These are phyloP conservation scores for Syncerus caffer DNA, from an alignment of 2,797 vertebrate genomes.

Conservation along the genomic window DNA sequence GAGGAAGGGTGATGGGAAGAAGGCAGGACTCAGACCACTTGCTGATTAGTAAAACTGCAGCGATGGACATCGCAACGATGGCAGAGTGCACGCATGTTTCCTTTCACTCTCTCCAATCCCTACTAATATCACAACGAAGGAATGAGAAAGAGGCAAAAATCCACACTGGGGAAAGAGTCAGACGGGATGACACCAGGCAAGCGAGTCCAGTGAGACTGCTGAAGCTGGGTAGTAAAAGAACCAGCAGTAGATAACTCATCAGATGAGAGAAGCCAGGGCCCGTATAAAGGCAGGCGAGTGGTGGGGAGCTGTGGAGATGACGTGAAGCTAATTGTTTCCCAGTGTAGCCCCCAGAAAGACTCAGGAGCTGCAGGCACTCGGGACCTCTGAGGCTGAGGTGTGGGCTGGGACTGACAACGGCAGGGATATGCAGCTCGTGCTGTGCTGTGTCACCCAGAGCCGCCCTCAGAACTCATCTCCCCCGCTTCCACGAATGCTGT, in stretches of 20 bases:
- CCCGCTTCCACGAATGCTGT: background rate
- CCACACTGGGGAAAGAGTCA: background rate
- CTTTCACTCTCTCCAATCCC: background rate
- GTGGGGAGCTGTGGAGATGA: background rate
- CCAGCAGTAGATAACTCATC: background rate
- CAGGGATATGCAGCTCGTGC: accelerated
- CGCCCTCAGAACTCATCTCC: background rate
- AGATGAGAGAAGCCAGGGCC: background rate
- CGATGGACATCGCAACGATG: background rate
- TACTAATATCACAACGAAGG: background rate
- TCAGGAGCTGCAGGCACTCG: background rate
- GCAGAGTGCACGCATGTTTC: background rate
- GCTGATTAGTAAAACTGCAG: background rate
- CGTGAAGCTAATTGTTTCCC: background rate
- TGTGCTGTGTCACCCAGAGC: too few species aligned
- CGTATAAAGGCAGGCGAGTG: too few species aligned
- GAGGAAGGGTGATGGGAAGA: background rate
- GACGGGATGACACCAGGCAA: background rate
- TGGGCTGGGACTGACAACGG: background rate
- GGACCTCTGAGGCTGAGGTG: background rate
- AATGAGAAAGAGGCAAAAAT: background rate
- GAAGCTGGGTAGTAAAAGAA: background rate
- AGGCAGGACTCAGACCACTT: background rate
- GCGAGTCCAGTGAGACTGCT: background rate
- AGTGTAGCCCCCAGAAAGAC: background rate